Evolutionary conservation across 92 coral and sea anemone genomes (phyloP), one percentile per base, ranked within the genome.

Genomic region (Phenganax stokvisi): DNA sequence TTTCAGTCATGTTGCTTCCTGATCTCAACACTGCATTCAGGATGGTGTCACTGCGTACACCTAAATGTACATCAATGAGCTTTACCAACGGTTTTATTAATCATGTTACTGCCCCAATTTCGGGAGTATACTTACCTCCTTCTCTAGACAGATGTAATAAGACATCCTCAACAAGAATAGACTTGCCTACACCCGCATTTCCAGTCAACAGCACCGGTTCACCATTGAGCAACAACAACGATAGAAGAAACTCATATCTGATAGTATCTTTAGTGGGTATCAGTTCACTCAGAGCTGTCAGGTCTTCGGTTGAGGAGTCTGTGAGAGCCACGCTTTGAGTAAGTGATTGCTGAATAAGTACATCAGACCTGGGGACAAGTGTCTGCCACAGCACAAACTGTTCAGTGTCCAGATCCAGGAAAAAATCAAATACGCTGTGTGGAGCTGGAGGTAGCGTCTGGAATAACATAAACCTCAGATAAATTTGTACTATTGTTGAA

Each of bases 241-340:
- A 81, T 25, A 94, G 15, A 15, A 94, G 89, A 65, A 94, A 94
- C 27, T 88, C 91, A 65, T 92, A 92, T 12, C 98, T 89, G 12
- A 92, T 85, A 17, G 97, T 94, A 74, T 94, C 98, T 12, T 89
- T 86, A 8, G 98, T 94, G 15, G 98, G 98, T 7, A 94, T 97
- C 44, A 92, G 88, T 27, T 88, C 91, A 53, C 85, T 79, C 11
- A 85, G 80, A 51, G 89, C 88, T 44, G 83, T 52, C 20, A 89
- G 88, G 8, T 91, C 96, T 20, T 91, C 96, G 0, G 89, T 85
- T 6, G 84, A 70, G 27, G 90, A 81, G 57, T 94, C 98, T 2
- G 93, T 77, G 67, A 89, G 85, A 16, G 90, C 91, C 58, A 87
- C 87, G 83, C 92, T 92, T 37, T 86, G 89, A 16, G 98, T 88